These are phyloP conservation scores for Eumacrocentrus americanus DNA, from an alignment of 2,888 invertebrate genomes.

Conservation along the genomic window DNA sequence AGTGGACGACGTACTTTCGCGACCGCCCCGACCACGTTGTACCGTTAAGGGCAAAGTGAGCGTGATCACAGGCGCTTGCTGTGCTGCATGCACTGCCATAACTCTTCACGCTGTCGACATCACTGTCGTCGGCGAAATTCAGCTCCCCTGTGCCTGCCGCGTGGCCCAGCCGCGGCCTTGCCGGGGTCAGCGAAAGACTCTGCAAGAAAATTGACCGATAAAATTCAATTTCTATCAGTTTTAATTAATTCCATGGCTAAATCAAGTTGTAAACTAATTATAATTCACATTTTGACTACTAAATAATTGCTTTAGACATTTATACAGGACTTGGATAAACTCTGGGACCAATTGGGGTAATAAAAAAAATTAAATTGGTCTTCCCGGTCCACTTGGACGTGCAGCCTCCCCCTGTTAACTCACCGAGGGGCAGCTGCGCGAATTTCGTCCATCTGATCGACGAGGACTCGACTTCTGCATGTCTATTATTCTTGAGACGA, in stretches of 20 bases:
- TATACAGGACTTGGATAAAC: no score
- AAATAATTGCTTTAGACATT: no score
- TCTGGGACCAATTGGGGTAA: neutral
- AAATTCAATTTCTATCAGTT: no score
- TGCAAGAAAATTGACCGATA: slow-evolving; percentile 40
- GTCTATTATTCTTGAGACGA: no score
- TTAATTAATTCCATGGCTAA: no score
- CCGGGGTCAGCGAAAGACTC: slow-evolving; percentile 59
- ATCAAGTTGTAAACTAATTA: no score
- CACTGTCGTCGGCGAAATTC: slow-evolving; percentile 65
- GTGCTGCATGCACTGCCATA: slow-evolving; percentile 78
- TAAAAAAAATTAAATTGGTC: neutral
- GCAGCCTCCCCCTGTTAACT: slow-evolving; percentile 15
- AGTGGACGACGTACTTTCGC: slow-evolving; percentile 81
- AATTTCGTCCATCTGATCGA: slow-evolving; percentile 43
- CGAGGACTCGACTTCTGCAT: slow-evolving; percentile 36
- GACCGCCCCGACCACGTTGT: slow-evolving; percentile 65
- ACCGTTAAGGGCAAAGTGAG: slow-evolving; percentile 75
- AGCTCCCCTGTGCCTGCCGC: slow-evolving; percentile 43
- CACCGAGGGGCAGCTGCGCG: slow-evolving; percentile 49
- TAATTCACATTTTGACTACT: no score
- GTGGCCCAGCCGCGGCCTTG: slow-evolving; percentile 49
- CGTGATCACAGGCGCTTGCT: slow-evolving; percentile 82
- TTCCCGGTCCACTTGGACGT: neutral
- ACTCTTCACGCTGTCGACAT: slow-evolving; percentile 79